Evolutionary conservation across 1,140 invertebrate genomes (phyloP), one percentile per base, ranked within the genome.

Genomic region (Bombyx mandarina): DNA sequence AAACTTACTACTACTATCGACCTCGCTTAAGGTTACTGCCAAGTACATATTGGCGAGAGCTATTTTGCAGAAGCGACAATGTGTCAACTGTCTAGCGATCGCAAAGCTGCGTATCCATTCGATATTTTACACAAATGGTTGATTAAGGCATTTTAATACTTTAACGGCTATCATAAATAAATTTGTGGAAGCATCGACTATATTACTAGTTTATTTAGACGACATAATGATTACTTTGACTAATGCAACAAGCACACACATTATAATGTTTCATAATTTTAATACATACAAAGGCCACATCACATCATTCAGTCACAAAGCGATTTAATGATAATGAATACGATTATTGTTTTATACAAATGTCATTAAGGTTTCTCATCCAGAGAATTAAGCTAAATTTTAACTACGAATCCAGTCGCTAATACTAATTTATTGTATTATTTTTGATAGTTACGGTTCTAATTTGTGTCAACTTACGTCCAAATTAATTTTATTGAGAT

Each of bases 291-390:
- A 80, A 87, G 84, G 84, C 84, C 84, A 85, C 84, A 85, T 77
- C 84, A 85, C 82, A 84, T 86, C 81, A 82, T 85, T 80, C 84
- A 82, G 79, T 87, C 84, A 87, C 82, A 79, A 85, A 85, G 82
- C 83, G 83, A 35, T 35, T 35, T 35, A 35, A 35, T 35, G 26
- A 35, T 35, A 35, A 35, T 35, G 26, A 35, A 35, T 35, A 35
- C 26, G 26, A 35, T 35, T 35, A 35, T 35, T 35, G 2, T 35
- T 35, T 35, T 35, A 35, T 35, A 35, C 26, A 35, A 35, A 35
- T 35, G 26, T 35, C 26, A 35, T 35, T 35, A 35, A 5, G 26
- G 26, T 35, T 35, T 35, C 26, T 35, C 26, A 35, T 35, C 26
- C 26, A 35, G 26, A 35, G 26, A 35, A 35, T 35, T 35, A 35